Evolutionary conservation across 2,888 invertebrate genomes (phyloP).

Genomic region (Onchidella celtica): DNA sequence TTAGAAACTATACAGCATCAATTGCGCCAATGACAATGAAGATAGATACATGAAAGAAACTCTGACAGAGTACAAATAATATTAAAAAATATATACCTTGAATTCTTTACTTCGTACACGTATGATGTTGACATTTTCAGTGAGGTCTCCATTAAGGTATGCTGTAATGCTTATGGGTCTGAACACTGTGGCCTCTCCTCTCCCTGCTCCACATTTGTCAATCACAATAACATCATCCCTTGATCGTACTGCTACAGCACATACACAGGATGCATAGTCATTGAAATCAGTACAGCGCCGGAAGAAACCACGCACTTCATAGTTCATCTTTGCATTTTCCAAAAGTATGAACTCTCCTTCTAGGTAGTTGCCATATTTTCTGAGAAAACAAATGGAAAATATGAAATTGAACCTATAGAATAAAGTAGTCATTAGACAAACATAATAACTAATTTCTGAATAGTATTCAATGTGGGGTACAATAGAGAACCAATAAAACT

Average conservation of each 20-base stretch:
- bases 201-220: constrained; percentile 62
- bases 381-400: too few species aligned
- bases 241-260: constrained; percentile 66
- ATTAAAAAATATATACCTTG: too few species aligned
- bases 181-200: constrained; percentile 29
- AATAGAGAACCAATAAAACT: too few species aligned
- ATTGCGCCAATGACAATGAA: too few species aligned
- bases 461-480: too few species aligned
- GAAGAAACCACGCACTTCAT: constrained; percentile 58
- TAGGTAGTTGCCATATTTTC: constrained; percentile 65
- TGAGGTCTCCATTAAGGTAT: constrained; percentile 63
- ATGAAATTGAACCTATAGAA: too few species aligned
- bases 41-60: too few species aligned
- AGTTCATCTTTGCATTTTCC: constrained; percentile 41
- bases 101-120: constrained; percentile 57
- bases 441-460: too few species aligned
- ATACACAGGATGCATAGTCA: constrained; percentile 63
- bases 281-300: constrained; percentile 53
- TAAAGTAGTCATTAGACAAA: too few species aligned
- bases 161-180: constrained; percentile 52
- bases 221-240: constrained; percentile 69
- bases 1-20: too few species aligned
- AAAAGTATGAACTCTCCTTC: constrained; percentile 74
- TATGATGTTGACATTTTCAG: constrained; percentile 58
- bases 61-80: too few species aligned